phyloP scores from a whole-genome alignment of 2,797 vertebrate species.

The Miichthys miiuy region DNA sequence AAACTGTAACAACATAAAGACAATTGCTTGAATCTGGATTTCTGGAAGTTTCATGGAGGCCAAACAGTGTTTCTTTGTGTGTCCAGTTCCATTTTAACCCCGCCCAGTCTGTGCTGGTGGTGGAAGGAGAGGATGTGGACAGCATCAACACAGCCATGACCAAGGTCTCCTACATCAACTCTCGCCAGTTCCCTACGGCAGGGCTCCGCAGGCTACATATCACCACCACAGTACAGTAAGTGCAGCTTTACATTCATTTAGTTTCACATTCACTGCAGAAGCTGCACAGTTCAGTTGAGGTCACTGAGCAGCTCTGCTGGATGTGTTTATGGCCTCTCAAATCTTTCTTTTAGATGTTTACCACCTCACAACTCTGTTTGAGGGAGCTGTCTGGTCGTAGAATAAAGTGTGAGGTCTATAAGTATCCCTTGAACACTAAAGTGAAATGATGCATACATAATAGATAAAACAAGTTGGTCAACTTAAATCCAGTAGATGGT shows the following conservation, averaged over 20 bases:
- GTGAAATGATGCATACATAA: constrained; percentile 31
- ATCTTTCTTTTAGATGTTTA: not conserved
- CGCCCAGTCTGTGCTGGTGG: constrained; percentile 95
- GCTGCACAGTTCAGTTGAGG: not conserved
- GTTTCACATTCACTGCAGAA: not conserved
- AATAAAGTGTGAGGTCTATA: constrained; percentile 2
- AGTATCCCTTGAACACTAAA: not conserved
- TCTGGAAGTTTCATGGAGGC: not conserved
- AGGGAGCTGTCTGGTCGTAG: not conserved
- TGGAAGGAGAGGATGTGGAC: constrained; percentile 95
- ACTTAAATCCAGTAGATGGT: not conserved
- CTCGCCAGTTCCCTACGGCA: constrained; percentile 94
- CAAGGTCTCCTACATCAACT: constrained; percentile 98
- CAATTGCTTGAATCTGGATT: not conserved
- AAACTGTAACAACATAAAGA: not conserved
- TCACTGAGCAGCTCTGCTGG: not conserved
- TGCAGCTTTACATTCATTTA: constrained; percentile 35
- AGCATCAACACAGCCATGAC: constrained; percentile 93
- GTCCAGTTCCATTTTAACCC: constrained; percentile 98
- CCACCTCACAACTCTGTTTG: not conserved
- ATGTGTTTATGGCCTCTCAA: not conserved
- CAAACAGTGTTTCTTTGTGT: constrained; percentile 26
- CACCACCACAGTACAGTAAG: constrained; percentile 95
- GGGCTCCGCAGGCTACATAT: constrained; percentile 91
- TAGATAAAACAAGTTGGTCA: constrained; percentile 12